Percentiles rank a stretch among this genome's conserved stretches.
Evolutionary conservation across 2,888 invertebrate species (phyloP).

Genomic region (Scaptodrosophila latifasciaeformis): DNA sequence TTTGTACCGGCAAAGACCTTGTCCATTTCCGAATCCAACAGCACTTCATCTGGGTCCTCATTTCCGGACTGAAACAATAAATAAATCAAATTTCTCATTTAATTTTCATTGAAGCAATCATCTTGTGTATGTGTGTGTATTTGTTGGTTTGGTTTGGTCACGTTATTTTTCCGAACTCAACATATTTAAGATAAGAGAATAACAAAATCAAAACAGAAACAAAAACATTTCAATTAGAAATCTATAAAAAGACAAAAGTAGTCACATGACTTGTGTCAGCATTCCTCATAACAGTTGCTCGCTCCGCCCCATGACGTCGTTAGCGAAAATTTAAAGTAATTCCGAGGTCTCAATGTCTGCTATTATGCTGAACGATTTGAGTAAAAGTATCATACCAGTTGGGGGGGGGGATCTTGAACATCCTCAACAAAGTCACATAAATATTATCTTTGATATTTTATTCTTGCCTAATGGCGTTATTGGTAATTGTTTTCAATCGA

Average conservation of each 20-base stretch:
- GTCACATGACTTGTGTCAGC: slow-evolving; percentile 54
- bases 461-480: slow-evolving; percentile 44
- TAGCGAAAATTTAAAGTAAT: too few relatives aligned
- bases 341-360: too few relatives aligned
- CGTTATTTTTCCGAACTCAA: slow-evolving; percentile 50
- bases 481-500: slow-evolving; percentile 61
- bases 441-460: neutral
- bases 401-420: too few relatives aligned
- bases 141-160: too few relatives aligned
- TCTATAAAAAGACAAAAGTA: slow-evolving; percentile 51
- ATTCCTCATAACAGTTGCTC: slow-evolving; percentile 45
- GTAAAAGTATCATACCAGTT: too few relatives aligned
- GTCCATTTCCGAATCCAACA: slow-evolving; percentile 91
- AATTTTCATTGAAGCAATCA: slow-evolving; percentile 33
- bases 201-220: slow-evolving; percentile 11
- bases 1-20: slow-evolving; percentile 86
- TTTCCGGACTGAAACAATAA: slow-evolving; percentile 74
- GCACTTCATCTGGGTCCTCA: slow-evolving; percentile 81
- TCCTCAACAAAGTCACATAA: too few relatives aligned
- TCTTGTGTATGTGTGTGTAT: neutral
- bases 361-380: too few relatives aligned
- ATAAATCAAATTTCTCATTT: neutral
- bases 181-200: slow-evolving; percentile 37
- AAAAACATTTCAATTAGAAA: slow-evolving; percentile 63
- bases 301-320: too few relatives aligned